Percentiles rank a stretch among this genome's conserved stretches.
Conservation (phyloP, 2,113 vertebrate genomes). For the Tiliqua scincoides region DNA sequence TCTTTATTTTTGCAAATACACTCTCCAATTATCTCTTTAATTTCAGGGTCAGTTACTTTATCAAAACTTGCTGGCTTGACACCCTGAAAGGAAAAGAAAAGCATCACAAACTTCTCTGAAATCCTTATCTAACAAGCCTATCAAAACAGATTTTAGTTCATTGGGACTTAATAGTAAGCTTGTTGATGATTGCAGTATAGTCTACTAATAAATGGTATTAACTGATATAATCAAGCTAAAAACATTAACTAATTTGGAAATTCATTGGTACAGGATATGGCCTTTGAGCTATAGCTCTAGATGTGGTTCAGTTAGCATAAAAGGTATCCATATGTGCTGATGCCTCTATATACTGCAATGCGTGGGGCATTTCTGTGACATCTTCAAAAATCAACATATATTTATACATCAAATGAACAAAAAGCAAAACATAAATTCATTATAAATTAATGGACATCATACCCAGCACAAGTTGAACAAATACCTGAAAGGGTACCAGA, state of each 20-base stretch:
- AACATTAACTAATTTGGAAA: background rate
- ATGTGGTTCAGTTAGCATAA: background rate
- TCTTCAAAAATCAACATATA: background rate
- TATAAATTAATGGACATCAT: too few species aligned
- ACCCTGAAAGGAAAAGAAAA: slow-evolving; percentile 76
- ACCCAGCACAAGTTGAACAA: too few species aligned
- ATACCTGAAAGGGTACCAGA: too few species aligned
- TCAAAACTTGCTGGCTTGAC: slow-evolving; percentile 97
- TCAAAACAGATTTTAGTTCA: background rate
- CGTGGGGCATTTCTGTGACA: background rate
- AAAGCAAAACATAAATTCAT: too few species aligned
- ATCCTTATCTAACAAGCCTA: background rate
- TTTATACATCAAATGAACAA: too few species aligned
- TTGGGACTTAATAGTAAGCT: background rate
- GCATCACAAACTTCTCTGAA: background rate
- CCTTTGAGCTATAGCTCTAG: background rate
- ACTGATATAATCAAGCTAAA: background rate
- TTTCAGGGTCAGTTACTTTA: slow-evolving; percentile 95
- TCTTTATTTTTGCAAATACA: slow-evolving; percentile 97
- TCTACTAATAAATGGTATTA: background rate
- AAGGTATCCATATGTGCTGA: background rate
- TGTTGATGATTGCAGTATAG: background rate
- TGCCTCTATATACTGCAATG: too few species aligned
- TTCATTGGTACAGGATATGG: background rate
- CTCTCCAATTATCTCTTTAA: slow-evolving; percentile 98